Evolutionary conservation across 1,140 invertebrate genomes (phyloP), one percentile per base, ranked within the genome.

Genomic region (Notospermus geniculatus): DNA sequence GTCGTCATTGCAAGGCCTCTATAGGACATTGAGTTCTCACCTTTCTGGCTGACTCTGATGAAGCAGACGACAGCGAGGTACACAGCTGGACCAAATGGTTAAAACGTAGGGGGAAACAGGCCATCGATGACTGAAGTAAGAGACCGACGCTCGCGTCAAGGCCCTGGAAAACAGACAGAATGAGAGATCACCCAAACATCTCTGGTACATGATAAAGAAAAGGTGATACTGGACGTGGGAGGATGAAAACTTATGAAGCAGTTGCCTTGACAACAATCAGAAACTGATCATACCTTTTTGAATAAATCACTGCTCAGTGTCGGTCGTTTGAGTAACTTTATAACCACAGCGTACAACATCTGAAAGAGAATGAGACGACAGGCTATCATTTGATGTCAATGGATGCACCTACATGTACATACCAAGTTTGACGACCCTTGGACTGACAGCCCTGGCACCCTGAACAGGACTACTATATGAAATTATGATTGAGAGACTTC

Each of bases 61-160:
- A 43, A 17, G 69, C 63, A 17, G 58, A 36, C 0, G 72, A 69
- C 43, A 76, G 46, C 11, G 67, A 61, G 17, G 65, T 69, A 52
- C 66, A 72, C 39, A 73, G 58, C 52, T 62, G 56, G 9, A 74
- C 46, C n/a, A 76, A 64, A 57, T 52, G 56, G 29, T 43, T 27
- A 55, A 73, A 76, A n/a, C 71, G 65, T n/a, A 73, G 45, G 5
- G 74, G 74, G 52, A 76, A 76, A 53, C 56, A 62, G 17, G 30
- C 32, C 25, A 64, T 61, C 11, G 74, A 60, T 5, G 67, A 65
- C 27, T 72, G 67, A 29, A 66, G 70, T n/a, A 74, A 61, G 13
- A 59, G 46, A 7, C 69, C 65, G 11, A 74, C 22, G n/a, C 72
- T 72, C 25, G 66, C 65, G n/a, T 67, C 57, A 13, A 68, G 50